Base-by-base conservation (phyloP, 2,888 invertebrate genomes). In the Xanthia togata region DNA sequence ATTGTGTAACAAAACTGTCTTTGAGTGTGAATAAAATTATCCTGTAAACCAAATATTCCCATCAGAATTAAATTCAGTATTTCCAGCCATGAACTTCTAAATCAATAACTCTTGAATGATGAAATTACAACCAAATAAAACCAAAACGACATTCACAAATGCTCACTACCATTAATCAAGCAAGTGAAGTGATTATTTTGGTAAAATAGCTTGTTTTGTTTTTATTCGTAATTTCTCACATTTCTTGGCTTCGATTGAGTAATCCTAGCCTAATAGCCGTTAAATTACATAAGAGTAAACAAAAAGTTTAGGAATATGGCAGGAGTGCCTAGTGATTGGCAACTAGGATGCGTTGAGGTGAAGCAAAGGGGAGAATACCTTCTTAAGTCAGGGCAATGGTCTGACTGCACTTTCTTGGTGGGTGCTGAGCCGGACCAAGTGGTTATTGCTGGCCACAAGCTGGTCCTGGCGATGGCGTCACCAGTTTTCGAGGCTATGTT, bases 401-500 rank as follows among this genome's bases (percentile, higher is more conserved):
- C 98, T 20, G 98, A 98, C 89, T 98, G 98, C 91, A 97, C 97
- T 26, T 98, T 98, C 90, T 95, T 98, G 81, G 98, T 98, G 63
- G 98, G 98, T 0, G 97, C 97, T 14, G 98, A 98, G 89, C 98
- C 98, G 0, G 97, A 98, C 90, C 98, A 98, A 91, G 97, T 98
- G 88, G 95, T 97, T 1, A 95, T 98, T 47, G 97, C 97, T 81
- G 98, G 98, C 0, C 98, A 98, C 93, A 98, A 98, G 92, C 93
- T 98, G 53, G 97, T 98, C 79, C 94, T 98, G 73, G 98, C 98
- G 0, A 98, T 98, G 98, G 98, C 98, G 0, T 98, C 98, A 82
- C 98, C 98, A 0, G 98, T 98, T 0, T 98, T 98, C 90, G 98
- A 98, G 90, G 98, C 98, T 0, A 98, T 98, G 98, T 98, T 98